Evolutionary conservation across 2,797 vertebrate genomes (phyloP).

Genomic region (Orestias chungarensis): DNA sequence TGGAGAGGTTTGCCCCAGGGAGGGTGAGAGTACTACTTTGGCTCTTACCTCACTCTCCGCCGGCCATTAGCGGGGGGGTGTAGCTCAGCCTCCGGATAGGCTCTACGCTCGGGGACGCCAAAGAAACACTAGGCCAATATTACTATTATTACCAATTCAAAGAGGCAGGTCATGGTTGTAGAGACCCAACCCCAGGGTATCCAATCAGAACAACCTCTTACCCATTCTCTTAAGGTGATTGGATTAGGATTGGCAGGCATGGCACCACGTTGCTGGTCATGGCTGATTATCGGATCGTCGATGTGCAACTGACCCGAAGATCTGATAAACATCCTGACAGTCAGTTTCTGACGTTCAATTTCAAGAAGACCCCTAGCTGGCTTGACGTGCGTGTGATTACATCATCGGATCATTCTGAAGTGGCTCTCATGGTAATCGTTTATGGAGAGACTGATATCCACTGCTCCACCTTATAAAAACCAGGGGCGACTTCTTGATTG

Average conservation of each 20-base stretch:
- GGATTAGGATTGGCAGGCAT: conserved; percentile 63
- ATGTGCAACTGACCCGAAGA: conserved; percentile 52
- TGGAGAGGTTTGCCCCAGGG: conserved; percentile 58
- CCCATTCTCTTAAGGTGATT: conserved; percentile 67
- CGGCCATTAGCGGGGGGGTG: conserved; percentile 52
- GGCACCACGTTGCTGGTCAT: conserved; percentile 41
- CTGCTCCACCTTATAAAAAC: conserved; percentile 38
- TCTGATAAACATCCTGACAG: conserved; percentile 14
- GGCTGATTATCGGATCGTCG: conserved; percentile 71
- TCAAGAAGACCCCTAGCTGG: background rate
- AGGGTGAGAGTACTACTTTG: conserved; percentile 56
- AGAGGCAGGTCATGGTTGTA: conserved; percentile 65
- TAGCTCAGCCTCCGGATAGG: conserved; percentile 46
- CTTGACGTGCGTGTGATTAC: conserved; percentile 3
- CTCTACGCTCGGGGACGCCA: conserved; percentile 37
- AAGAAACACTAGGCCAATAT: conserved; percentile 60
- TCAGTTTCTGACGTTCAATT: background rate
- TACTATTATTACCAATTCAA: conserved; percentile 77
- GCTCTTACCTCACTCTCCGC: conserved; percentile 55
- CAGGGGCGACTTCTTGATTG: conserved; percentile 34
- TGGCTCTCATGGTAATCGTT: conserved; percentile 15
- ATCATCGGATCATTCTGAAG: conserved; percentile 14
- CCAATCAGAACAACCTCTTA: conserved; percentile 68
- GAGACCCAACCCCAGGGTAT: conserved; percentile 70
- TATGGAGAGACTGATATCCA: conserved; percentile 9